Conservation (phyloP, 2,113 vertebrate genomes). For the Strigops habroptila region DNA sequence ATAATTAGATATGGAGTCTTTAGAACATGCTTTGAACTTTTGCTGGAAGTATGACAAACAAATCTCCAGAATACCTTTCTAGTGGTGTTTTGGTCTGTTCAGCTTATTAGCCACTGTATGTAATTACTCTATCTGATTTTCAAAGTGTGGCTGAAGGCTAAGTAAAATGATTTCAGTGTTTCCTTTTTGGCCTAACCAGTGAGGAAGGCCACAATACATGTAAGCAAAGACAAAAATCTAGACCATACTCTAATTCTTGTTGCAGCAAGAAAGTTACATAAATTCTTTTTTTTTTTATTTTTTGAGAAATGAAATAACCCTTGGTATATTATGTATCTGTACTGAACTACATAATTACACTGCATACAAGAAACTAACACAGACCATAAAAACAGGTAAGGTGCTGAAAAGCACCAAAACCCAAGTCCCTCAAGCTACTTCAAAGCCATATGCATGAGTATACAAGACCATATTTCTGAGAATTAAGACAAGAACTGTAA, state of each 20-base stretch:
- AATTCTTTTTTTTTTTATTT: not conserved
- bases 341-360: not conserved
- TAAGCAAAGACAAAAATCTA: not conserved
- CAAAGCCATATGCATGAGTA: not conserved
- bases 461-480: not conserved
- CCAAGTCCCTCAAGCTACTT: not conserved
- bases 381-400: not conserved
- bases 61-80: not conserved
- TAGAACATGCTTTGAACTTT: not conserved
- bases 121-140: not conserved
- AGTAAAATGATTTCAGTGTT: not conserved
- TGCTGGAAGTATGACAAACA: not conserved
- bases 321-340: not conserved
- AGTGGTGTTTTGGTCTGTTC: not conserved
- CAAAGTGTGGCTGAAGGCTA: not conserved
- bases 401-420: not conserved
- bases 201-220: not conserved
- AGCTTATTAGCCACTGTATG: not conserved
- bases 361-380: not conserved
- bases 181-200: not conserved
- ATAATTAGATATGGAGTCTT: not conserved
- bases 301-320: not conserved
- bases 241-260: not conserved
- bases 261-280: not conserved
- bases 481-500: not conserved